Evolutionary conservation across 2,797 vertebrate species (phyloP), one percentile per base, ranked within the genome.

Genomic region (Coracias cyanogaster): DNA sequence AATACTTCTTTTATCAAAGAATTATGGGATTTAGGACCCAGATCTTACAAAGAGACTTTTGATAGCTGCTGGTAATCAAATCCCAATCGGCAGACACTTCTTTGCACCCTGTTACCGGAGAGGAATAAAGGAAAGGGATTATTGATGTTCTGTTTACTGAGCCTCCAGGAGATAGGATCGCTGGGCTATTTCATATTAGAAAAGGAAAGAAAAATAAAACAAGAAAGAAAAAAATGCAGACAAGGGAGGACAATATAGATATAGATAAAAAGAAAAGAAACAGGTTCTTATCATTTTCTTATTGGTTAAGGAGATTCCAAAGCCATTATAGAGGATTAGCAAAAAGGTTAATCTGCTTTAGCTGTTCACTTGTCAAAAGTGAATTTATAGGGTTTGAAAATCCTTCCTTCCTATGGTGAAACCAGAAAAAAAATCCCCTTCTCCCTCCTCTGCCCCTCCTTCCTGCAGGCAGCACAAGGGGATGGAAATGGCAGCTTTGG

Each of bases 11-110:
- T 99, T 99, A 98, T 98, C 98, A 98, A 98, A 98, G 99, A 99
- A 99, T 99, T 99, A 99, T 98, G 98, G 99, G 99, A 99, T 99
- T 99, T 99, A 98, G 98, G 98, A 98, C 98, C 98, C 90, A 96
- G 91, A 97, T 97, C 65, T 92, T 97, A 98, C 98, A 98, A 98
- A 99, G 99, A 99, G 98, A 98, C 98, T 98, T 98, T 98, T 98
- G 98, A 98, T 98, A 98, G 98, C 97, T 95, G 98, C 97, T 95
- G 97, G 69, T 96, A 98, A 98, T 99, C 98, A 98, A 98, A 98
- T 98, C 98, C 98, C 98, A 97, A 99, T 99, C 98, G 97, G 98
- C 98, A 97, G 98, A 97, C 98, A 98, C 98, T 98, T 98, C 97
- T 97, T 97, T 98, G 96, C 96, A 97, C 98, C 98, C 97, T 94